Base-by-base conservation (phyloP, 2,113 vertebrate species). In the Rhynchomys soricoides region DNA sequence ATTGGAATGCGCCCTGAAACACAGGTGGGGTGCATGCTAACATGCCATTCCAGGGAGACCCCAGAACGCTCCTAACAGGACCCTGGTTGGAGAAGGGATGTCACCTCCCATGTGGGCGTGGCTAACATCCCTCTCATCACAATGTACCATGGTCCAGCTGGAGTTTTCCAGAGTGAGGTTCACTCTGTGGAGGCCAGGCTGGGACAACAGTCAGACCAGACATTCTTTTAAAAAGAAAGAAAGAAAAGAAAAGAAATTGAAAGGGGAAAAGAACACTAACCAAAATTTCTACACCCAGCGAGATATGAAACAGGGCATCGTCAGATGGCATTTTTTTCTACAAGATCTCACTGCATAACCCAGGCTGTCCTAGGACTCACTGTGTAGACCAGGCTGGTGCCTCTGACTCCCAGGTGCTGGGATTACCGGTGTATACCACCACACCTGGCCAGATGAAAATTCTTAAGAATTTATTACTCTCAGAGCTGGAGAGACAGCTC, bases 1-100 rank as follows among this genome's bases (percentile, higher is more conserved):
- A 7, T 98, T 99, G 82, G 50, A 59, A 31, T 99, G 99, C 0
- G 97, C 98, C 91, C 99, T 99, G 92, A 95, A 98, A 97, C 5
- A 95, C 31, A 97, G 29, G n/a, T 3, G 31, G 82, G 62, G 75
- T 12, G 1, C 12, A 3, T 1, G 43, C 43, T 73, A 3, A 1
- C 34, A 0, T 1, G 1, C 15, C 34, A 10, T 43, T 8, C 48
- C 19, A 9, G 62, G 68, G 37, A n/a, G 37, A 52, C 64, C 48
- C 24, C 24, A 7, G 43, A 40, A 10, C 64, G 31, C 21, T 19
- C 9, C 37, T 1, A 7, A 34, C 2, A 29, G 0, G 29, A n/a
- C 57, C 24, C 73, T 16, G n/a, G 31, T 7, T 21, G 5, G 21
- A 68, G 16, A n/a, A 64, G 15, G 50, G 48, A 13, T 19, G 29